phyloP scores from a whole-genome alignment of 2,888 invertebrate species.

The Anoplius nigerrimus region DNA sequence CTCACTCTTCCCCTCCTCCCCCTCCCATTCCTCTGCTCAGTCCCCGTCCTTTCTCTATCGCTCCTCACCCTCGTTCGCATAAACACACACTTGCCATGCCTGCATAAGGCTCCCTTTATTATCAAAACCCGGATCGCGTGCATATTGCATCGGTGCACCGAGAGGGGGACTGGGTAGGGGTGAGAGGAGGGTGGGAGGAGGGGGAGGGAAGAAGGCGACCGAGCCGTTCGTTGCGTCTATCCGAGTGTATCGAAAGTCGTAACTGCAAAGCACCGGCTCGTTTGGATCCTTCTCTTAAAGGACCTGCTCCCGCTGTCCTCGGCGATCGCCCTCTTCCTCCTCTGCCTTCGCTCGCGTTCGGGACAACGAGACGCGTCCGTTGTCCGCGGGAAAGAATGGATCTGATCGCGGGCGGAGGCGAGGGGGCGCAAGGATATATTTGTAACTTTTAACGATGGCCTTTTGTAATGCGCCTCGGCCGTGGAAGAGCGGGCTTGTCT shows the following conservation, averaged over 20 bases:
- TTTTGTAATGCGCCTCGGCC: too few relatives aligned
- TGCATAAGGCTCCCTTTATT: conserved; percentile 67
- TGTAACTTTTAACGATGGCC: too few relatives aligned
- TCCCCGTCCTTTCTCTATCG: conserved; percentile 38
- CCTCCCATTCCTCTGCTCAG: conserved; percentile 26
- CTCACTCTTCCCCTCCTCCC: conserved; percentile 27
- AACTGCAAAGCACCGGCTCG: conserved; percentile 14
- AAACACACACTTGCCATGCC: conserved; percentile 64
- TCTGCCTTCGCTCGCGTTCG: conserved; percentile 37
- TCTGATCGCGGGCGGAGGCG: not conserved
- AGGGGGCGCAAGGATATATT: too few relatives aligned
- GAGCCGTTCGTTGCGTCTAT: conserved; percentile 37
- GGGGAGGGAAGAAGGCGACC: conserved; percentile 11
- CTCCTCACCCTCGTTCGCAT: conserved; percentile 50
- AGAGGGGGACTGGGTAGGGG: conserved; percentile 35
- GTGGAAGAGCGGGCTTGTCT: too few relatives aligned
- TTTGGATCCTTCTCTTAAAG: conserved; percentile 21
- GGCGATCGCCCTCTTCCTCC: conserved; percentile 29
- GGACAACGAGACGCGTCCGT: not conserved
- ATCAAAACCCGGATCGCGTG: conserved; percentile 67
- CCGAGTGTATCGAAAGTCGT: conserved; percentile 44
- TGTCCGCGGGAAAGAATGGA: not conserved
- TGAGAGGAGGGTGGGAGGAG: conserved; percentile 10
- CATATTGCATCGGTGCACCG: conserved; percentile 67
- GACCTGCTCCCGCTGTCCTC: conserved; percentile 28